Percentiles rank a stretch among this genome's conserved stretches.
These are phyloP conservation scores for Agapornis roseicollis DNA, from an alignment of 2,113 vertebrate species.

Conservation along the genomic window DNA sequence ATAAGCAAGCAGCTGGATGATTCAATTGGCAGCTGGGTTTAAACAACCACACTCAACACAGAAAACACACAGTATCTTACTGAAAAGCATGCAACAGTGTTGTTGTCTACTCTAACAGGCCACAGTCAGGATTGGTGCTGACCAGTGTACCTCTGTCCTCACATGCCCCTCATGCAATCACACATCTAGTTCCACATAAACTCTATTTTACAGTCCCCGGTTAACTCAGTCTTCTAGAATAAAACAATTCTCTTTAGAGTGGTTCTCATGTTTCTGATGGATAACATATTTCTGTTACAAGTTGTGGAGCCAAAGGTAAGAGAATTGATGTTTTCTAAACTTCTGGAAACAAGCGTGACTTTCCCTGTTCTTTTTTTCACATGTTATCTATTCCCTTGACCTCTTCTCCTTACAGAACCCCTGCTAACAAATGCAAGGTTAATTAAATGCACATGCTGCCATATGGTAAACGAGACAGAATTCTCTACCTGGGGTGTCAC, in stretches of 20 bases:
- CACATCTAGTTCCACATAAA: background rate
- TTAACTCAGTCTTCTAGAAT: background rate
- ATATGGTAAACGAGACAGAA: background rate
- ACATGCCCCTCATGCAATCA: background rate
- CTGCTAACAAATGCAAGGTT: background rate
- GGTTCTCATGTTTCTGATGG: background rate
- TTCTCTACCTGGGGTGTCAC: background rate
- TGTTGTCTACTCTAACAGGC: background rate
- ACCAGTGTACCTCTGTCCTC: background rate
- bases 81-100: background rate
- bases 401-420: background rate
- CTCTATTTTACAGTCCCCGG: background rate
- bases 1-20: fast-evolving
- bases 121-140: too few species aligned
- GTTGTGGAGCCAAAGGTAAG: background rate
- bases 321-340: background rate
- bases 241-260: background rate
- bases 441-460: background rate
- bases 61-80: background rate
- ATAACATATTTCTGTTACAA: background rate
- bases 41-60: background rate
- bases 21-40: background rate
- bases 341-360: background rate
- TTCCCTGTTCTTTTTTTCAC: background rate
- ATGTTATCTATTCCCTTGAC: background rate